Evolutionary conservation across 1,140 invertebrate genomes (phyloP).

Genomic region (Procambarus clarkii): DNA sequence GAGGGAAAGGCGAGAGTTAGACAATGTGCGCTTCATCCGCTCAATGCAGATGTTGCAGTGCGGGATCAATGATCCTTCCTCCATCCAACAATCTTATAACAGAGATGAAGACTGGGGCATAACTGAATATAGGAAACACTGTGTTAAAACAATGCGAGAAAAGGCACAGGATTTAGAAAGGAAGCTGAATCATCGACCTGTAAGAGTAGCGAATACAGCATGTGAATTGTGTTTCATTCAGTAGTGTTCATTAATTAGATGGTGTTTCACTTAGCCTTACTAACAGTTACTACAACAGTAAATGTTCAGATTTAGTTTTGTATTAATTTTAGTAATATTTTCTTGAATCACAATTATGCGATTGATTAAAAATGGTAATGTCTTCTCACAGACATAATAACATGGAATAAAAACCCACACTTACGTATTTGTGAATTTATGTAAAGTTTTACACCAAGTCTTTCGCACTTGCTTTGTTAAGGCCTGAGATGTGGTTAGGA

Average conservation of each 20-base stretch:
- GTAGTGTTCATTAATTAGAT: neutral
- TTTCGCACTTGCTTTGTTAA: no score
- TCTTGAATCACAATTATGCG: no score
- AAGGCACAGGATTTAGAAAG: slow-evolving; percentile 67
- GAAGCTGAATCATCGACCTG: slow-evolving; percentile 51
- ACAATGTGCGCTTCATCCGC: slow-evolving; percentile 85
- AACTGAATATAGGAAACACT: slow-evolving; percentile 65
- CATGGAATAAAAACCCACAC: no score
- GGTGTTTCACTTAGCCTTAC: neutral
- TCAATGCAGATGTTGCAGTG: slow-evolving; percentile 86
- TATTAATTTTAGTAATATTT: no score
- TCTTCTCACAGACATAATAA: no score
- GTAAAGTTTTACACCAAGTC: no score
- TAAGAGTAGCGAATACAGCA: slow-evolving; percentile 13
- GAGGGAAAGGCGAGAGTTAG: slow-evolving; percentile 82
- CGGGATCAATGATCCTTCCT: slow-evolving; percentile 25
- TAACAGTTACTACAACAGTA: neutral
- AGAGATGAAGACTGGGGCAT: slow-evolving; percentile 55
- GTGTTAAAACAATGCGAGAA: slow-evolving; percentile 54
- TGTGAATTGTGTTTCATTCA: neutral
- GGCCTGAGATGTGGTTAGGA: no score
- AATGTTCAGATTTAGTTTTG: neutral
- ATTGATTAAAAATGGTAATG: no score
- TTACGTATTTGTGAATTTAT: no score
- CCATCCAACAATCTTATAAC: slow-evolving; percentile 40